These are phyloP conservation scores for Sarcophaga subvicina DNA, from an alignment of 2,888 invertebrate species.

Conservation along the genomic window DNA sequence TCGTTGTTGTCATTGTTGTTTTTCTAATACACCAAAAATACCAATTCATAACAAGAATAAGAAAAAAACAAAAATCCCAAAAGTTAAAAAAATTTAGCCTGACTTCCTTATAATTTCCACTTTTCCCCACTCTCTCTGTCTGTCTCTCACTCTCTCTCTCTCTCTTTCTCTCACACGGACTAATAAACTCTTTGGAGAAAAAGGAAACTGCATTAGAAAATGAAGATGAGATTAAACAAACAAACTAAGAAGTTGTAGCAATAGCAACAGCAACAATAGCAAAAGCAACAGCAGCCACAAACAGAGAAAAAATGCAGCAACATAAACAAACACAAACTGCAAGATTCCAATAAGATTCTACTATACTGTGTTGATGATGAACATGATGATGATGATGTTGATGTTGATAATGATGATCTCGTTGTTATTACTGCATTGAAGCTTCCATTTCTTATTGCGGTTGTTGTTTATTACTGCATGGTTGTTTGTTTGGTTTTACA, in stretches of 20 bases:
- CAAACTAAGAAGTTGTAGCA: neutral
- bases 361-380: constrained; percentile 3
- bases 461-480: constrained; percentile 19
- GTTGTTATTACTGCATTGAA: constrained; percentile 30
- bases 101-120: constrained; percentile 60
- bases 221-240: neutral
- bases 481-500: constrained; percentile 44
- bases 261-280: constrained; percentile 20
- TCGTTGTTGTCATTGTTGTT: constrained; percentile 16
- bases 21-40: constrained; percentile 48
- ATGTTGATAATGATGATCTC: constrained; percentile 39
- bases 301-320: neutral
- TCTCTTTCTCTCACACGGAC: neutral
- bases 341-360: constrained; percentile 51
- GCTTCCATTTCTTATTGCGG: constrained; percentile 18
- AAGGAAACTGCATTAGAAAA: neutral
- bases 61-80: constrained; percentile 5
- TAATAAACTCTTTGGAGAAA: neutral
- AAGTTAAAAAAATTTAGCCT: constrained; percentile 49
- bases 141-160: neutral
- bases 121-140: constrained; percentile 29
- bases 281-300: constrained; percentile 4
- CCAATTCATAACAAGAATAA: no score
- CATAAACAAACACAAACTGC: constrained; percentile 53
- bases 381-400: constrained; percentile 12